Evolutionary conservation across 2,797 vertebrate genomes (phyloP).

Genomic region (Loris lydekkerianus): DNA sequence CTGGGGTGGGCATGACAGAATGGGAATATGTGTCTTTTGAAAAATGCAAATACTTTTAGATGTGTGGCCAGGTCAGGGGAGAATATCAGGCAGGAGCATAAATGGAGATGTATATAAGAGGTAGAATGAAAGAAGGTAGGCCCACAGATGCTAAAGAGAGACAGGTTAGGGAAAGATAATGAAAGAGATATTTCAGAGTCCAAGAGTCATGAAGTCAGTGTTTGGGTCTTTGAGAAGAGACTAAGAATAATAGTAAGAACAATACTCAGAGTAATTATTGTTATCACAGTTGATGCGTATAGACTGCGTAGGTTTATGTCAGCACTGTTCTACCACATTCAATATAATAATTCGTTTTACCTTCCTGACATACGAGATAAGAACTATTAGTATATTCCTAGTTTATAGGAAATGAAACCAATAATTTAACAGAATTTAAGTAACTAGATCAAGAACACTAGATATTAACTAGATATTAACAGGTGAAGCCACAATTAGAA

Average conservation of each 20-base stretch:
- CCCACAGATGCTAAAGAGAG: not conserved
- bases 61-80: not conserved
- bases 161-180: not conserved
- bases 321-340: not conserved
- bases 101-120: not conserved
- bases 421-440: not conserved
- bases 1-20: not conserved
- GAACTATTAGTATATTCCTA: not conserved
- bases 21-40: not conserved
- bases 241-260: not conserved
- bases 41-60: not conserved
- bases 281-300: not conserved
- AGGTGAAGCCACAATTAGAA: slow-evolving; percentile 4
- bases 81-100: not conserved
- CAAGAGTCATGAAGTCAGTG: not conserved
- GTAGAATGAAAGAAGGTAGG: not conserved
- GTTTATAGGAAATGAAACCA: not conserved
- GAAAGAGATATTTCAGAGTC: not conserved
- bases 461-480: not conserved
- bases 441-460: not conserved
- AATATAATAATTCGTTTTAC: not conserved
- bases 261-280: not conserved
- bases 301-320: not conserved
- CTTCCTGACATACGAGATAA: not conserved
- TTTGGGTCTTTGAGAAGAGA: not conserved